Evolutionary conservation across 2,113 vertebrate genomes (phyloP).

Genomic region (Psammodynastes pulverulentus): DNA sequence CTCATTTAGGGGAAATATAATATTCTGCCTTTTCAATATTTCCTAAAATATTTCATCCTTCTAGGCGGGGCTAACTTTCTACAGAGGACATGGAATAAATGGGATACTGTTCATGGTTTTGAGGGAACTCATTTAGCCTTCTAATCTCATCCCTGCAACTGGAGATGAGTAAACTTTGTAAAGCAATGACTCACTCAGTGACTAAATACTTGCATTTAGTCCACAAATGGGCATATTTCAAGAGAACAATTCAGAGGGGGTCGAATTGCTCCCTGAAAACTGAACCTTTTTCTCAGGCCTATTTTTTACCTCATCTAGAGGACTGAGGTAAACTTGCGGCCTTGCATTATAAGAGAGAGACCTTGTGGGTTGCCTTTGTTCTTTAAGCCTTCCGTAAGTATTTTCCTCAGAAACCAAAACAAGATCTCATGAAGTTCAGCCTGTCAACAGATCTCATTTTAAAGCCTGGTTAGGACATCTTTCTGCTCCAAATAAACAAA

Average conservation of each 20-base stretch:
- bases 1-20: no score
- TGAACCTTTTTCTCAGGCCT: not conserved
- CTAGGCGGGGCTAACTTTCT: no score
- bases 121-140: not conserved
- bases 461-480: slow-evolving; percentile 31
- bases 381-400: slow-evolving; percentile 37
- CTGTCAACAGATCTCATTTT: slow-evolving; percentile 43
- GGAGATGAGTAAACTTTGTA: not conserved
- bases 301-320: not conserved
- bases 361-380: not conserved
- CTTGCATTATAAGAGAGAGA: not conserved
- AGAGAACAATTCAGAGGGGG: not conserved
- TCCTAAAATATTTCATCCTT: no score
- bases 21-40: no score
- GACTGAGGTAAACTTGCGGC: no score
- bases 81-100: not conserved
- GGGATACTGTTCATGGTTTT: not conserved
- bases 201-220: not conserved
- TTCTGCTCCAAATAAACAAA: slow-evolving; percentile 9
- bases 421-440: slow-evolving; percentile 24
- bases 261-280: not conserved
- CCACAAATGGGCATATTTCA: not conserved
- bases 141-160: not conserved
- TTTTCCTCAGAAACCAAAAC: slow-evolving; percentile 33
- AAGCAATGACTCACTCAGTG: not conserved